Evolutionary conservation across 2,113 vertebrate species (phyloP).

Genomic region (Aptenodytes patagonicus): DNA sequence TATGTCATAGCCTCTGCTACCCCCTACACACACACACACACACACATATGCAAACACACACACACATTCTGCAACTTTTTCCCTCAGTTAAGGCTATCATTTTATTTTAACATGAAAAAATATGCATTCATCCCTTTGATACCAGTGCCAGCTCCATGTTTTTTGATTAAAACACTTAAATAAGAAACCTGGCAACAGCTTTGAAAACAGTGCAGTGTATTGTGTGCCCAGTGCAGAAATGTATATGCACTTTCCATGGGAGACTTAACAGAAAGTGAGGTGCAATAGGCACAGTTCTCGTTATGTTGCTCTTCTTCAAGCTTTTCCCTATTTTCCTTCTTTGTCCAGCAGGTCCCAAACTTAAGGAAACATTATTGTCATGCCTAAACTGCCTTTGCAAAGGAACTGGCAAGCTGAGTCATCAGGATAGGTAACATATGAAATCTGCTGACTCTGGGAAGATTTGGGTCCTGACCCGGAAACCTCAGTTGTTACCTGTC

Average conservation of each 20-base stretch:
- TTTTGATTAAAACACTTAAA: slow-evolving; percentile 57
- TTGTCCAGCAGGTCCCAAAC: not conserved
- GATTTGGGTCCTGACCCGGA: slow-evolving; percentile 51
- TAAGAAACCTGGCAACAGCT: slow-evolving; percentile 51
- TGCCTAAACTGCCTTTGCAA: slow-evolving; percentile 40
- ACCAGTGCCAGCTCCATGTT: slow-evolving; percentile 30
- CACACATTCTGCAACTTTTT: slow-evolving; percentile 18
- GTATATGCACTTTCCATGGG: not conserved
- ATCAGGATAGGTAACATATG: slow-evolving; percentile 22
- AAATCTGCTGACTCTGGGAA: slow-evolving; percentile 59
- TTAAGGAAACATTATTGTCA: slow-evolving; percentile 17
- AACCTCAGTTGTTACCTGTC: slow-evolving; percentile 31
- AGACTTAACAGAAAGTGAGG: slow-evolving; percentile 21
- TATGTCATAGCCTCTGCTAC: slow-evolving; percentile 80
- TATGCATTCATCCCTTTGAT: slow-evolving; percentile 26
- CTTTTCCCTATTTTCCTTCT: not conserved
- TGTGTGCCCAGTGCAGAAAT: slow-evolving; percentile 24
- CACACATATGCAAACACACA: slow-evolving; percentile 28
- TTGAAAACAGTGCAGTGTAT: slow-evolving; percentile 25
- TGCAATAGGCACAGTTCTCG: slow-evolving; percentile 23
- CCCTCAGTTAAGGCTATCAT: slow-evolving; percentile 18
- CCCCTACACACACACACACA: slow-evolving; percentile 21
- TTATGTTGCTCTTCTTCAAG: not conserved
- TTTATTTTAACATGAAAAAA: slow-evolving; percentile 36
- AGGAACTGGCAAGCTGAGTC: slow-evolving; percentile 37